A percentile compares a stretch with the other conserved stretches of the same genome.
Evolutionary conservation across 2,797 vertebrate species (phyloP).

Genomic region (Protosalanx chinensis): DNA sequence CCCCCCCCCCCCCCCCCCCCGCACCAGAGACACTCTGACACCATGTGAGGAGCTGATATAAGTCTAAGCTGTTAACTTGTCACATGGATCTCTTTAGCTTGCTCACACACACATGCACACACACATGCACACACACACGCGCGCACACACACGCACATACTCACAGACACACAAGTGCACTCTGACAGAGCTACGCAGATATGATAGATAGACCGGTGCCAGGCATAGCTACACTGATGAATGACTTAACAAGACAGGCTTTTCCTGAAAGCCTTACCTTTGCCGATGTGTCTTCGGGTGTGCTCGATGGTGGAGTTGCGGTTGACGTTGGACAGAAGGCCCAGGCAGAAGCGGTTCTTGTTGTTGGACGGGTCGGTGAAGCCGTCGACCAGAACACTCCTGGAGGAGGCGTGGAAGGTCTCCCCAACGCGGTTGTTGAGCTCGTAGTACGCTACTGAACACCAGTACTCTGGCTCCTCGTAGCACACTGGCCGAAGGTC

Average conservation of each 20-base stretch:
- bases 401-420: conserved; percentile 91
- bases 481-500: conserved; percentile 93
- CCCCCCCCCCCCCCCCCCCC: too few relatives aligned
- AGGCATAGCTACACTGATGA: conserved; percentile 2
- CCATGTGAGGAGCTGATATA: conserved; percentile 31
- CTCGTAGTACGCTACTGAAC: conserved; percentile 96
- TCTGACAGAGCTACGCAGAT: not conserved
- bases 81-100: conserved; percentile 13
- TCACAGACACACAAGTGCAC: not conserved
- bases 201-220: conserved; percentile 8
- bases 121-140: not conserved
- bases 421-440: conserved; percentile 95
- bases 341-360: conserved; percentile 95
- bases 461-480: conserved; percentile 95
- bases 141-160: not conserved
- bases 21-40: conserved; percentile 15
- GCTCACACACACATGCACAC: not conserved
- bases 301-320: conserved; percentile 98
- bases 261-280: conserved; percentile 7
- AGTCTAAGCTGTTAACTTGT: conserved; percentile 22
- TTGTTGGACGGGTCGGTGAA: conserved; percentile 98
- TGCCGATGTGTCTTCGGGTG: conserved; percentile 87
- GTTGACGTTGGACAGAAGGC: conserved; percentile 95
- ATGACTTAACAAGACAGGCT: not conserved
- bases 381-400: conserved; percentile 91